A percentile compares a stretch with the other conserved stretches of the same genome.
phyloP scores from a whole-genome alignment of 2,113 vertebrate genomes.

The Marcusenius ussheri region DNA sequence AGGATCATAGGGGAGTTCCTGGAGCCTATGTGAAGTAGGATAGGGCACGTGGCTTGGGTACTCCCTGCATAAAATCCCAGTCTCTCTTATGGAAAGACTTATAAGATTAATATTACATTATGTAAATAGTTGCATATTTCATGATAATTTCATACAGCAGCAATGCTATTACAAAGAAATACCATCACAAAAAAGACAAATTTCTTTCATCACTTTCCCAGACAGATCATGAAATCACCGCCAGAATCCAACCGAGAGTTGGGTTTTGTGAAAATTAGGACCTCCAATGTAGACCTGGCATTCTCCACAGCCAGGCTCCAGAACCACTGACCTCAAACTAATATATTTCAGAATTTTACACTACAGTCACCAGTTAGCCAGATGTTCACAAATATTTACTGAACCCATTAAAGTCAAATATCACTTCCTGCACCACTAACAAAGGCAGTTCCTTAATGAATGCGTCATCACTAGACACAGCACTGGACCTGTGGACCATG shows the following conservation, averaged over 20 bases:
- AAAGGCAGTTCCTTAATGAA: not conserved
- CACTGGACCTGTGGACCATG: not conserved
- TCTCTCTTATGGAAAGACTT: not conserved
- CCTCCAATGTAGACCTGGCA: not conserved
- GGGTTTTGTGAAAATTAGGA: not conserved
- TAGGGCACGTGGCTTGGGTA: not conserved
- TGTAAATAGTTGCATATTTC: not conserved
- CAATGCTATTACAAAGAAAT: not conserved
- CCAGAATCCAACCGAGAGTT: not conserved
- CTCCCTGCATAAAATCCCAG: not conserved
- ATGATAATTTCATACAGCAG: not conserved
- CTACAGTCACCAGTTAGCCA: not conserved
- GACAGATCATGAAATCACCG: not conserved
- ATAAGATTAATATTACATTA: not conserved
- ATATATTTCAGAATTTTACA: not conserved
- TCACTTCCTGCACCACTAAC: not conserved
- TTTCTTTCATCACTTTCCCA: not conserved
- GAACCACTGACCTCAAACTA: not conserved
- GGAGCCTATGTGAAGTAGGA: not conserved
- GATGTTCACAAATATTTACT: not conserved
- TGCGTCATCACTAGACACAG: not conserved
- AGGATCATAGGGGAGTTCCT: not conserved
- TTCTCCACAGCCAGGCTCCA: not conserved
- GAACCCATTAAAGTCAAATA: not conserved
- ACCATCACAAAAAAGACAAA: not conserved